Percentiles rank a stretch among this genome's conserved stretches.
Evolutionary conservation across 2,888 invertebrate species (phyloP).

Genomic region (Drosophila trichaetosa): DNA sequence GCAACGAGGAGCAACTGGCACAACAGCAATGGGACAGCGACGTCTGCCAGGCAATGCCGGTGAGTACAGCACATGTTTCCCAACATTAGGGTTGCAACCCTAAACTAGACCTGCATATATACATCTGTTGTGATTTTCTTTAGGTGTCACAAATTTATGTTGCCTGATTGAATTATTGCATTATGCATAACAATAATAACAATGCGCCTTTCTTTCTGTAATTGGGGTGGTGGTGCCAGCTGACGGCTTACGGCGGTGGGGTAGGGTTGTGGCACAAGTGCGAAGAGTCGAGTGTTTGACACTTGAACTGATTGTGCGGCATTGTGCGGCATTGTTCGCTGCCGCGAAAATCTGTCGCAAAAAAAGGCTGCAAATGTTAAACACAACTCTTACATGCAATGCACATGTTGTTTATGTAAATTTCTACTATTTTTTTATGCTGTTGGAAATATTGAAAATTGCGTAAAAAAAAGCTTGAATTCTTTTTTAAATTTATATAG

Average conservation of each 20-base stretch:
- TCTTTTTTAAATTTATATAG: not conserved
- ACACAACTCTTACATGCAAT: constrained; percentile 4
- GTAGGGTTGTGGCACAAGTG: constrained; percentile 30
- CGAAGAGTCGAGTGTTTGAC: constrained; percentile 48
- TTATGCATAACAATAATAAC: constrained; percentile 56
- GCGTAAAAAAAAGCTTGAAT: not conserved
- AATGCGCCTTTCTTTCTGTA: constrained; percentile 31
- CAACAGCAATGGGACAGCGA: constrained; percentile 84
- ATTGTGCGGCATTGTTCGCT: constrained; percentile 32
- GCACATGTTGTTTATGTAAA: not conserved
- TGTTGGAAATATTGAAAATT: not conserved
- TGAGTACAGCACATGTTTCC: constrained; percentile 66
- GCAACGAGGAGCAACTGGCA: constrained; percentile 82
- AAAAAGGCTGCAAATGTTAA: constrained; percentile 7
- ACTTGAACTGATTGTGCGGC: constrained; percentile 59
- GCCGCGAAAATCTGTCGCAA: constrained; percentile 12
- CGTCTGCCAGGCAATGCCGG: constrained; percentile 85
- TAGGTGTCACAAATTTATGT: constrained; percentile 70
- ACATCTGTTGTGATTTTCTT: constrained; percentile 64
- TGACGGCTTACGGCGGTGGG: constrained; percentile 6
- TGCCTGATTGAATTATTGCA: constrained; percentile 75
- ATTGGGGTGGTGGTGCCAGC: constrained; percentile 27
- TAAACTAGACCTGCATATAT: constrained; percentile 44
- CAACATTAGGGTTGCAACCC: constrained; percentile 64
- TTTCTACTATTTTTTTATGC: not conserved